These are phyloP conservation scores for Pavo muticus DNA, from an alignment of 2,113 vertebrate genomes.

Conservation along the genomic window DNA sequence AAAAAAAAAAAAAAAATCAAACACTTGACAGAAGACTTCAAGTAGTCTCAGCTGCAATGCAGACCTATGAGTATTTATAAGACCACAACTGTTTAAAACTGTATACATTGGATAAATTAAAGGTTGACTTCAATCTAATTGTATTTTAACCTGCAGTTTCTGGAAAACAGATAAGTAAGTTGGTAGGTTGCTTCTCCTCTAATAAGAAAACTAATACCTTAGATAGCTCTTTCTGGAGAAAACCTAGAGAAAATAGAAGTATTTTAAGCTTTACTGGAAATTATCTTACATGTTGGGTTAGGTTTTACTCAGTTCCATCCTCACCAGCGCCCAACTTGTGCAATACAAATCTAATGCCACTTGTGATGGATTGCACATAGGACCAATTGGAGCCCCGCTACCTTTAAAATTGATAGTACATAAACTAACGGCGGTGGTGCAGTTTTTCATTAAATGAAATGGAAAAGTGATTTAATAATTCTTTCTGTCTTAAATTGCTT, in stretches of 20 bases:
- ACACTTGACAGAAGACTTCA: neutral
- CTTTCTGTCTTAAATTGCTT: conserved; percentile 86
- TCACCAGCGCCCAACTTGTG: conserved; percentile 44
- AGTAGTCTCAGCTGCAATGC: conserved; percentile 1
- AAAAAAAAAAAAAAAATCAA: neutral
- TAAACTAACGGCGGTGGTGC: conserved; percentile 81
- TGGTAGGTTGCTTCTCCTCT: neutral
- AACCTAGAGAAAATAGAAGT: neutral
- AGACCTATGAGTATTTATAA: neutral
- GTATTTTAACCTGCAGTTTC: conserved; percentile 34
- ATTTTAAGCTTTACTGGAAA: conserved; percentile 24
- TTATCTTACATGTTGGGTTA: neutral
- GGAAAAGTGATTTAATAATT: conserved; percentile 89
- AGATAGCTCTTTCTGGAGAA: neutral
- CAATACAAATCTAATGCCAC: conserved; percentile 81
- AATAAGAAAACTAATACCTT: neutral
- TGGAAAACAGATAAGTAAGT: conserved; percentile 12
- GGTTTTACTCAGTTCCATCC: conserved; percentile 54
- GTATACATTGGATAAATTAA: neutral
- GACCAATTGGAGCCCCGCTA: conserved; percentile 85
- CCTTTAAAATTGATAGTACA: conserved; percentile 84
- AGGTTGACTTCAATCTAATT: conserved; percentile 39
- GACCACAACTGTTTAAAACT: conserved; percentile 24
- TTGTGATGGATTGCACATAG: conserved; percentile 84
- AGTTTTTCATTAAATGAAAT: conserved; percentile 90